Evolutionary conservation across 2,888 invertebrate species (phyloP).

Genomic region (Bursaphelenchus okinawaensis): DNA sequence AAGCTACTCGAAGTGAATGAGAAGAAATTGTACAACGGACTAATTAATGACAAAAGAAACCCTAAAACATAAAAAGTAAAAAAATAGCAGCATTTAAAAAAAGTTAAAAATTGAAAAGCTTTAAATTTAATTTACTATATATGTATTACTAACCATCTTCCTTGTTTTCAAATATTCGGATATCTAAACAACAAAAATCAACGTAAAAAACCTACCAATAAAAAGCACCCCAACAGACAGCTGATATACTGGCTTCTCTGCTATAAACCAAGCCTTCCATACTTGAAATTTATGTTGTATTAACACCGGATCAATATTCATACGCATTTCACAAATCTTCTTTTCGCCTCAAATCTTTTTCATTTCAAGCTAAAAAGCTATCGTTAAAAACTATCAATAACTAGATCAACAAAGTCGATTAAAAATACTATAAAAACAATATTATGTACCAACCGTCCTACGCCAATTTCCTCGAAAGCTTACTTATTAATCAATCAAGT

Average conservation of each 20-base stretch:
- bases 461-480: no score
- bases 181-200: not conserved
- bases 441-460: no score
- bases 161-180: not conserved
- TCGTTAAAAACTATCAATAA: no score
- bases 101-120: not conserved
- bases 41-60: slow-evolving; percentile 24
- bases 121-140: not conserved
- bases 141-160: not conserved
- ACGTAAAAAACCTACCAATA: not conserved
- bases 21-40: slow-evolving; percentile 21
- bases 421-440: no score
- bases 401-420: no score
- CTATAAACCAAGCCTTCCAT: slow-evolving; percentile 3
- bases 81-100: no score
- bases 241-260: slow-evolving; percentile 9
- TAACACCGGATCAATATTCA: not conserved
- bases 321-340: not conserved
- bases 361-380: not conserved
- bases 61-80: slow-evolving; percentile 27
- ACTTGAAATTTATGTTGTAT: not conserved
- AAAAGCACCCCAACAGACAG: not conserved
- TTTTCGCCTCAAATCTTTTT: not conserved
- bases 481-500: no score
- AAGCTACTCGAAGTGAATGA: slow-evolving; percentile 25